phyloP scores from a whole-genome alignment of 2,113 vertebrate species.

The Triplophysa siluroides region DNA sequence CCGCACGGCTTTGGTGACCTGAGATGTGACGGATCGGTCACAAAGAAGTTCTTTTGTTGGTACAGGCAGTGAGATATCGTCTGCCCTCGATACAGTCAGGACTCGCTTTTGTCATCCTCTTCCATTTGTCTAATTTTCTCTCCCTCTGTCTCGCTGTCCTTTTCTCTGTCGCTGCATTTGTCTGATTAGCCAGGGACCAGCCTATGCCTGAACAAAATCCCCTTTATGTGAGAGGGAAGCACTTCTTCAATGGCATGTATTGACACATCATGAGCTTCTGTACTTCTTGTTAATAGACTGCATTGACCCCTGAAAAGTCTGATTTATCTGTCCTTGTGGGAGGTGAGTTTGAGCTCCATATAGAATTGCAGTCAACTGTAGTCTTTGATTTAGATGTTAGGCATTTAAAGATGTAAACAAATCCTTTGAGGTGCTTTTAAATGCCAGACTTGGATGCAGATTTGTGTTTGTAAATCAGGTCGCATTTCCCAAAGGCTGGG shows the following conservation, averaged over 20 bases:
- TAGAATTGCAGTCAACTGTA: neutral
- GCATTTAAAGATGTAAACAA: conserved; percentile 7
- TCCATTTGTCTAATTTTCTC: conserved; percentile 21
- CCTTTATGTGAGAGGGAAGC: conserved; percentile 22
- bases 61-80: conserved; percentile 31
- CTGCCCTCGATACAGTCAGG: neutral
- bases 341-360: neutral
- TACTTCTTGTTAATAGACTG: conserved; percentile 40
- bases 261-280: conserved; percentile 27
- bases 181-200: neutral
- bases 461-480: neutral
- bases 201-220: conserved; percentile 19
- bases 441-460: neutral
- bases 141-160: neutral
- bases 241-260: conserved; percentile 11
- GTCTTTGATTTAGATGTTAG: neutral
- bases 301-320: neutral
- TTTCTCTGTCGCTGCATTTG: conserved; percentile 15
- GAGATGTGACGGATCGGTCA: neutral
- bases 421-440: neutral
- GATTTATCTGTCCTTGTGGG: conserved; percentile 33
- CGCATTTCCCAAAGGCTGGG: neutral
- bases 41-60: conserved; percentile 20
- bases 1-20: conserved; percentile 38
- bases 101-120: conserved; percentile 26